Percentiles rank a stretch among this genome's conserved stretches.
Evolutionary conservation across 2,888 invertebrate genomes (phyloP).

Genomic region (Oconnorella tubifera): DNA sequence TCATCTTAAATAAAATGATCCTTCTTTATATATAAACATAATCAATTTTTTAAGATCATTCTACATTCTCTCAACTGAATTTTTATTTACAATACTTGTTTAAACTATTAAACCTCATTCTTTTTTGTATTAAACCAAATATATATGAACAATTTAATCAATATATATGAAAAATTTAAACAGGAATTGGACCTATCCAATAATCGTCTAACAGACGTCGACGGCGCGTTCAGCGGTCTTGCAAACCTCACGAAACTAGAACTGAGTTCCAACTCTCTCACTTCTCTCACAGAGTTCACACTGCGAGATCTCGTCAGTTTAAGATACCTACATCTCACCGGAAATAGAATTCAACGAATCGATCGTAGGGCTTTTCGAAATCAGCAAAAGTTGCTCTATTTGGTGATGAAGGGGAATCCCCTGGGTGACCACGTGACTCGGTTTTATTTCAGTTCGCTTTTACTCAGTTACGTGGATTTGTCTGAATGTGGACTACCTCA

Average conservation of each 20-base stretch:
- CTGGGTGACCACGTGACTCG: constrained; percentile 12
- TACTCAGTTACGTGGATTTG: constrained; percentile 34
- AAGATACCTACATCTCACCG: constrained; percentile 26
- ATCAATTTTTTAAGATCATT: no score
- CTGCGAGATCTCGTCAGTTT: constrained; percentile 30
- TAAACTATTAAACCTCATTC: no score
- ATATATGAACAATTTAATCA: no score
- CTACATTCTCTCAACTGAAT: no score
- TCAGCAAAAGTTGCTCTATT: constrained; percentile 39
- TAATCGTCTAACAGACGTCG: constrained; percentile 24
- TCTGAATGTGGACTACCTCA: constrained; percentile 31
- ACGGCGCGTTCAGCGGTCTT: constrained; percentile 22
- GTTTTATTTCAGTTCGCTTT: constrained; percentile 26
- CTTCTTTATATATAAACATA: no score
- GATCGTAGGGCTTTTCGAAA: constrained; percentile 56
- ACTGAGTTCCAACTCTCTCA: constrained; percentile 27
- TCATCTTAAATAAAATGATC: no score
- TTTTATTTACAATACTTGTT: no score
- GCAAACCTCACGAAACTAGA: constrained; percentile 22
- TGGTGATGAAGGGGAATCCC: constrained; percentile 33
- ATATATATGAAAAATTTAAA: no score
- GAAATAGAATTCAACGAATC: constrained; percentile 26
- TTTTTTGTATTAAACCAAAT: no score
- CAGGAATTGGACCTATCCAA: constrained; percentile 20
- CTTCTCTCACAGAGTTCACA: constrained; percentile 26